Percentiles rank a stretch among this genome's conserved stretches.
Conservation (phyloP, 2,888 invertebrate species). For the Trissolcus japonicus region DNA sequence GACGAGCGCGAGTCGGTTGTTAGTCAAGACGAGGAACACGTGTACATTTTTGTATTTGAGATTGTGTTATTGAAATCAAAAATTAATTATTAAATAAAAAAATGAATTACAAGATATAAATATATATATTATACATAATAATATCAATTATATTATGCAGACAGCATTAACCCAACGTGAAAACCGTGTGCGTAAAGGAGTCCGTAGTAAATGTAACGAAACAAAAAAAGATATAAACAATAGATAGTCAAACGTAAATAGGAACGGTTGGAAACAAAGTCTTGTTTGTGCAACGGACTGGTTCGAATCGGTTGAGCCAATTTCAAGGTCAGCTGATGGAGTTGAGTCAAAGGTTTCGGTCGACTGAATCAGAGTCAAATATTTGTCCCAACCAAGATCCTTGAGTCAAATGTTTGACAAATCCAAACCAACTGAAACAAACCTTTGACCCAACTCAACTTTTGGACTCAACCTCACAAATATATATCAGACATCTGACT, state of each 20-base stretch:
- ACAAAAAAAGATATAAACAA: conserved; percentile 38
- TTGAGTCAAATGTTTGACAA: too few relatives aligned
- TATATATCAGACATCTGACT: too few relatives aligned
- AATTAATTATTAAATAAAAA: conserved; percentile 22
- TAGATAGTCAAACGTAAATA: conserved; percentile 51
- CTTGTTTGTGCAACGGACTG: neutral
- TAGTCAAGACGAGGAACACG: conserved; percentile 45
- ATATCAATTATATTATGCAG: conserved; percentile 51
- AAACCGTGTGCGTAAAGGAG: conserved; percentile 53
- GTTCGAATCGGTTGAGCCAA: too few relatives aligned
- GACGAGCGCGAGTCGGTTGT: conserved; percentile 35
- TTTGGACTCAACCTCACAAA: too few relatives aligned
- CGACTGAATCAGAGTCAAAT: neutral
- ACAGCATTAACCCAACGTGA: conserved; percentile 54
- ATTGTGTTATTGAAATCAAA: conserved; percentile 50
- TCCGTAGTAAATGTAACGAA: conserved; percentile 45
- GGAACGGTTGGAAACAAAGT: conserved; percentile 3
- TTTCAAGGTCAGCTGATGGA: too few relatives aligned
- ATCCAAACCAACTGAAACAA: too few relatives aligned
- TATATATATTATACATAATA: conserved; percentile 34
- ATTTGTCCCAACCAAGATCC: neutral
- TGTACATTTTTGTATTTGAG: conserved; percentile 56
- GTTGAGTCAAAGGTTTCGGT: too few relatives aligned
- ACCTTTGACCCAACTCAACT: too few relatives aligned
- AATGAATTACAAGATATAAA: conserved; percentile 25